Evolutionary conservation across 2,888 invertebrate genomes (phyloP).

Genomic region (Lasioglossum lativentre): DNA sequence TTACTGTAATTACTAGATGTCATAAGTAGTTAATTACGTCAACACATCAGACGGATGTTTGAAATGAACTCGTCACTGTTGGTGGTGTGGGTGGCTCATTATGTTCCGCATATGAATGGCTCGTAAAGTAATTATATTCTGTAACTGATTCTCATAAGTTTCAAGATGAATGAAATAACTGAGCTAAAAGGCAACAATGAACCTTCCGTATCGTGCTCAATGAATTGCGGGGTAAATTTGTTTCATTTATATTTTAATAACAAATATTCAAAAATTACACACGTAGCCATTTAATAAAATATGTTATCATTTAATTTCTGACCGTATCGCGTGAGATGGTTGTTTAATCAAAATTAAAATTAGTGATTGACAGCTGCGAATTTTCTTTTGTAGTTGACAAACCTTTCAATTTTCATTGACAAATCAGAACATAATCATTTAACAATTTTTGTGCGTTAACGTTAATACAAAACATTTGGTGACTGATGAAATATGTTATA

Average conservation of each 20-base stretch:
- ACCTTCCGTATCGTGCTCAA: not conserved
- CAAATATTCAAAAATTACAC: not conserved
- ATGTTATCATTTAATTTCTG: not conserved
- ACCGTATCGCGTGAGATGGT: not conserved
- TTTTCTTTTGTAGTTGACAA: not conserved
- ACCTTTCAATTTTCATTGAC: not conserved
- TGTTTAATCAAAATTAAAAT: not conserved
- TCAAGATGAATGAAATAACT: not conserved
- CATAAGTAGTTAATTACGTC: slow-evolving; percentile 6
- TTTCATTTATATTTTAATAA: not conserved
- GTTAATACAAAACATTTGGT: too few relatives aligned
- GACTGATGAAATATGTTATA: not conserved
- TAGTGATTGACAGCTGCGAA: not conserved
- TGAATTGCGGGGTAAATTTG: not conserved
- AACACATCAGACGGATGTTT: not conserved
- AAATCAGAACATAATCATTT: not conserved
- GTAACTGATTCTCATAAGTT: not conserved
- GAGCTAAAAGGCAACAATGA: not conserved
- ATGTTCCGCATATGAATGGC: not conserved
- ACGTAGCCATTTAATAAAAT: not conserved
- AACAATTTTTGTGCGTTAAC: too few relatives aligned
- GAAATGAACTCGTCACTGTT: not conserved
- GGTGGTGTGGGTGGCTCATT: not conserved
- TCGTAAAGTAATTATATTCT: not conserved
- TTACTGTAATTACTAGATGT: slow-evolving; percentile 7